phyloP scores from a whole-genome alignment of 2,797 vertebrate genomes.

The Microctenopoma steveboyesi region DNA sequence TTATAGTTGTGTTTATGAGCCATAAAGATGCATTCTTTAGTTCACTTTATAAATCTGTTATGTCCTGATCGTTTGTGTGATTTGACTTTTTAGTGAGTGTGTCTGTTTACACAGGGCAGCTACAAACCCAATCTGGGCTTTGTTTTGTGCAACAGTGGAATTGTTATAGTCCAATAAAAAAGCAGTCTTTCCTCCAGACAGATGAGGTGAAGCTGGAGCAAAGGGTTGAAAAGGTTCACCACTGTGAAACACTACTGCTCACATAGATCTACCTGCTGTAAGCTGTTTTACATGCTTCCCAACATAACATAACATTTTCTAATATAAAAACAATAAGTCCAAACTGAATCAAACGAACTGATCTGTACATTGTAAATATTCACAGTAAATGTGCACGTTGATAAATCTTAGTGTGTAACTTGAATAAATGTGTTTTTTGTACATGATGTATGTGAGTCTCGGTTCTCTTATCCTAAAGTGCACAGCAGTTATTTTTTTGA shows the following conservation, averaged over 20 bases:
- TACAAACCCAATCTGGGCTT: constrained; percentile 43
- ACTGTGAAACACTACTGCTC: constrained; percentile 19
- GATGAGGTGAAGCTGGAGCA: constrained; percentile 30
- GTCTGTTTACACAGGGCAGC: constrained; percentile 12
- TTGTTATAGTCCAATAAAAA: constrained; percentile 55
- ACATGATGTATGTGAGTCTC: constrained; percentile 9
- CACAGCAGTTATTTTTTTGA: constrained; percentile 17
- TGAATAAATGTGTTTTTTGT: constrained; percentile 8
- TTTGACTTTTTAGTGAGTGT: constrained; percentile 2
- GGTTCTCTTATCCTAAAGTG: constrained; percentile 9
- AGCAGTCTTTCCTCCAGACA: constrained; percentile 13
- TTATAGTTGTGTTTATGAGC: constrained; percentile 49
- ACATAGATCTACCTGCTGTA: neutral
- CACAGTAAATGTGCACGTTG: too few species aligned
- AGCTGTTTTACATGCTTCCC: neutral
- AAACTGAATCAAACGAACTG: too few species aligned
- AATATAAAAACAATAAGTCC: neutral
- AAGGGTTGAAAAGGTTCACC: constrained; percentile 18
- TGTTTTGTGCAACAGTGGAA: constrained; percentile 34
- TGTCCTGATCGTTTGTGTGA: constrained; percentile 28
- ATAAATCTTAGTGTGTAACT: neutral
- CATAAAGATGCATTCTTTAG: constrained; percentile 29
- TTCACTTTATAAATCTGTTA: constrained; percentile 40
- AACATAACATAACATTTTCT: neutral
- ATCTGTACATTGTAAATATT: too few species aligned